phyloP scores from a whole-genome alignment of 2,113 vertebrate genomes.

The Ursus arctos region DNA sequence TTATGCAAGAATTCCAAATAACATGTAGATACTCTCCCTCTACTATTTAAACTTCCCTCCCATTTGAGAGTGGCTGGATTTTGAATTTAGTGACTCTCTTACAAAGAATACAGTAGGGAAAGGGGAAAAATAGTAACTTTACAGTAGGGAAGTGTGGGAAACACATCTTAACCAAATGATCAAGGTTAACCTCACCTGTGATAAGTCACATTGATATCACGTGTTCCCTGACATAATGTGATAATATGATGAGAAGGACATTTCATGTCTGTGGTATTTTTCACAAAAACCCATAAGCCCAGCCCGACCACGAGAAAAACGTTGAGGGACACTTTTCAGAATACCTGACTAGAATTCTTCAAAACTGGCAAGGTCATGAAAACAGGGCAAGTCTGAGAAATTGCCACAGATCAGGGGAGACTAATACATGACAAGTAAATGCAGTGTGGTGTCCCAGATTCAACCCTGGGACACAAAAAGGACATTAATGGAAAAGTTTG shows the following conservation, averaged over 20 bases:
- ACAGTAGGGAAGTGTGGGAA: neutral
- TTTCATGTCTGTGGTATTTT: neutral
- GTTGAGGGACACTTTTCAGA: neutral
- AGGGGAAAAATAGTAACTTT: neutral
- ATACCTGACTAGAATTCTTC: neutral
- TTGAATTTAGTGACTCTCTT: neutral
- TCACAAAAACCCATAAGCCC: neutral
- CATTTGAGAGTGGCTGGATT: neutral
- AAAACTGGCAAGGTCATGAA: neutral
- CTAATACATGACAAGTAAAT: neutral
- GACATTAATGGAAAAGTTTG: neutral
- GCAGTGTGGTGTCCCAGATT: neutral
- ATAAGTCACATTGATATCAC: neutral
- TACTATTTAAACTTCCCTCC: neutral
- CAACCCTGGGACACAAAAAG: neutral
- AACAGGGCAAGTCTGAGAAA: neutral
- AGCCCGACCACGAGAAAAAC: neutral
- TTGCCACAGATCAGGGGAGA: neutral
- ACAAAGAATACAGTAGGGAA: neutral
- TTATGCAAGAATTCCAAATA: slow-evolving; percentile 8
- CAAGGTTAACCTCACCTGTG: neutral
- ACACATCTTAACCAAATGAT: neutral
- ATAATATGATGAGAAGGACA: neutral
- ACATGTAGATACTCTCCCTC: neutral
- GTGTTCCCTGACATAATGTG: neutral